Evolutionary conservation across 2,888 invertebrate genomes (phyloP), one percentile per base, ranked within the genome.

Genomic region (Lepidocyrtinus sp.): DNA sequence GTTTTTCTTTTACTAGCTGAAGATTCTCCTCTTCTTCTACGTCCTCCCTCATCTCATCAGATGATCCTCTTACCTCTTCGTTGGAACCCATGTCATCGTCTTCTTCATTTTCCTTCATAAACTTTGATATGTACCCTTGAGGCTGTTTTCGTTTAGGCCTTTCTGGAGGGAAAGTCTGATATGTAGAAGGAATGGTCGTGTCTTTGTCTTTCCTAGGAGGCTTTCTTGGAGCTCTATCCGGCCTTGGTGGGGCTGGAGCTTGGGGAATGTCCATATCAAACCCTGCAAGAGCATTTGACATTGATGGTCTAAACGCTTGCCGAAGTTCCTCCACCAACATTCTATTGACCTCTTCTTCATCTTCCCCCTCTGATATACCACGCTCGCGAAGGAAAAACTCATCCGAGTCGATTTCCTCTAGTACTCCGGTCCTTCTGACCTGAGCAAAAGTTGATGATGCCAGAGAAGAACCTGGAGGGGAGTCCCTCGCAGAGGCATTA

Each of bases 321-420:
- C 94, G 91, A 85, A 95, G 94, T 89, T 95, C 95, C 70, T 92
- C 92, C 87, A 93, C 94, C 75, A 95, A 91, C 87, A 94, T 94
- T 88, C 93, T 92, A 81, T 94, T 93, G 78, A 94, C 91, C 89
- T 93, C 93, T 88, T 95, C 94, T 89, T 95, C 93, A 89, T 95
- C 95, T 87, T 93, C 93, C 1, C 85, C 86, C 55, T 86, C 86
- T 84, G 95, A 94, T 87, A 95, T 93, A 82, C 94, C 95, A 88
- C 94, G 93, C 89, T 94, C 93, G 85, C 95, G 91, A 82, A 95
- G 90, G 88, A 95, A 95, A 90, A 95, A 96, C 90, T 96, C 95
- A 89, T 96, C 95, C 61, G 94, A 94, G 88, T 95, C 93, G 85
- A 95, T 94, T 90, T 95, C 95, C 89, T 95, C 95, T 87, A 96